Evolutionary conservation across 2,888 invertebrate species (phyloP), one percentile per base, ranked within the genome.

Genomic region (Dysmachus trigonus): DNA sequence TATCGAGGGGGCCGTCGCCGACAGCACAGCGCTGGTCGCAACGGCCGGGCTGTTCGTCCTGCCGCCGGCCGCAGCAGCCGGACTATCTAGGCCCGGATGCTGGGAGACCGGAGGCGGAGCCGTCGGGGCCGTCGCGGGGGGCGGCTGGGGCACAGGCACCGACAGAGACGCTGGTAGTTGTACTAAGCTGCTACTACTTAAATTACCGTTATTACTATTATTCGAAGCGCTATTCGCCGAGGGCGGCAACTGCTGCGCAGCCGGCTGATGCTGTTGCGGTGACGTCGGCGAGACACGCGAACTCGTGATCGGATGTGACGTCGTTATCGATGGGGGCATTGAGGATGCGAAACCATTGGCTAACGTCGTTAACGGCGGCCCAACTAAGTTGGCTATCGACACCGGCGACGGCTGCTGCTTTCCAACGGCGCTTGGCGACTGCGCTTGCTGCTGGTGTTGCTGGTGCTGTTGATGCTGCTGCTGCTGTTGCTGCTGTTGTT

Each of bases 21-120:
- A 89, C 84, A 88, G 87, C 33, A 89, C 88, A 82, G 90, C 88
- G 86, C 89, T 88, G 84, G 90, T 88, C 51, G 89, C 89, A 4
- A 89, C 90, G 6, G 89, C 89, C 10, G 90, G 89, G 89, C 94
- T 94, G 88, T 94, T 94, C 85, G 93, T 93, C 51, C 93, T 90
- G 5, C 91, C 92, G 82, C 91, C 88, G 91, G 92, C 92, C 47
- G 89, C 89, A 86, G 90, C 89, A 38, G 91, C 89, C 86, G 91
- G 90, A 86, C 91, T 90, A 88, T 91, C 90, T 85, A 89, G 87
- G 18, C 88, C 88, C 10, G 89, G 88, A 30, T 88, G 89, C 89
- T 88, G 89, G 77, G 89, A 87, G 91, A 92, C 87, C 91, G 87
- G 94, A 53, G 90, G 89, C 62, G 90, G 90, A 73, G 92, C 91